Conservation (phyloP, 2,797 vertebrate species). For the Anguilla pacifica region DNA sequence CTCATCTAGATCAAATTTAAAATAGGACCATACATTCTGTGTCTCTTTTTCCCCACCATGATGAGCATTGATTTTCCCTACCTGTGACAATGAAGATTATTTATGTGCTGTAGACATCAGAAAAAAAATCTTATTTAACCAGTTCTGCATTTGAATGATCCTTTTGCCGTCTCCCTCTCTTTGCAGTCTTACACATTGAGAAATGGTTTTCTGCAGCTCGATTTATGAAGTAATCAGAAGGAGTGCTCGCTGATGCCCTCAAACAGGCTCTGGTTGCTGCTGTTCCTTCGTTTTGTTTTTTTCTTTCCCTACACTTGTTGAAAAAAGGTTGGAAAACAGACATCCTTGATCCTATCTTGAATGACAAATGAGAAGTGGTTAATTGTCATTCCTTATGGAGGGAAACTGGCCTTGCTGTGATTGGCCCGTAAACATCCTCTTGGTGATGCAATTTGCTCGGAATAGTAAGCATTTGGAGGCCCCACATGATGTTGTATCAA, state of each 20-base stretch:
- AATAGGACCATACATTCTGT: not conserved
- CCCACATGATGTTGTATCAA: not conserved
- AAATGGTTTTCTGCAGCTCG: not conserved
- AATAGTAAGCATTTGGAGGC: constrained; percentile 1
- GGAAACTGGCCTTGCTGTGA: not conserved
- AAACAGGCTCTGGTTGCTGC: not conserved
- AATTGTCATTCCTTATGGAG: not conserved
- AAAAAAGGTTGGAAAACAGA: not conserved
- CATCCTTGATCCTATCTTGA: constrained; percentile 1
- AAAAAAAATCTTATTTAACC: no score
- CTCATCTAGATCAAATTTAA: not conserved
- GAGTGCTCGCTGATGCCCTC: not conserved
- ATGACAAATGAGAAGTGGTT: not conserved
- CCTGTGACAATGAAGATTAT: not conserved
- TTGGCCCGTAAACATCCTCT: not conserved
- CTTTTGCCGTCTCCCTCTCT: no score
- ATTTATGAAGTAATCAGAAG: not conserved
- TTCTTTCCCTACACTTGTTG: not conserved
- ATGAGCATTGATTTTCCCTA: not conserved
- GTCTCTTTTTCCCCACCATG: not conserved
- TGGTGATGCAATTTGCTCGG: not conserved
- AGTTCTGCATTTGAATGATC: no score
- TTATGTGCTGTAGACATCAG: not conserved
- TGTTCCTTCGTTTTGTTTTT: not conserved
- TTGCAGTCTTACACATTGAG: not conserved